phyloP scores from a whole-genome alignment of 2,113 vertebrate species.

The Scatophagus argus region DNA sequence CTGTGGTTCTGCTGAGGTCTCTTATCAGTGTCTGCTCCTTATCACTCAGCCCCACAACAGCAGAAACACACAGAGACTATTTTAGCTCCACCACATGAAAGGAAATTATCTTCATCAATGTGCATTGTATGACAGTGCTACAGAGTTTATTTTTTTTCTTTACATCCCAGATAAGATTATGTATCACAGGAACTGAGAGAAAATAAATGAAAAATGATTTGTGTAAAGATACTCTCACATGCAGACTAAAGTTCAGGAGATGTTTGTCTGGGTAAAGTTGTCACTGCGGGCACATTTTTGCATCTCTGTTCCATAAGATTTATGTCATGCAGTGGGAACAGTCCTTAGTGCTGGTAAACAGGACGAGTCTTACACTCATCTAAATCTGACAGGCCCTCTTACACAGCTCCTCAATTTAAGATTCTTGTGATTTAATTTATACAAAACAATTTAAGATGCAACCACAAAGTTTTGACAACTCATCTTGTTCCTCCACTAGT shows the following conservation, averaged over 20 bases:
- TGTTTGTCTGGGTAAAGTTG: not conserved
- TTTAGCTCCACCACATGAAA: conserved; percentile 54
- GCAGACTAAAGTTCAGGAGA: not conserved
- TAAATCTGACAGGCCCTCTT: too few species aligned
- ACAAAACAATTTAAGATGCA: too few species aligned
- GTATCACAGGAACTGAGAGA: conserved; percentile 26
- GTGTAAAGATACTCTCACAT: not conserved
- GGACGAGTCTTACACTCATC: conserved; percentile 7
- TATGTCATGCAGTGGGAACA: not conserved
- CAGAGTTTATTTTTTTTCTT: conserved; percentile 15
- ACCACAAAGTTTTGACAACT: too few species aligned
- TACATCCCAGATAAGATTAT: conserved; percentile 56
- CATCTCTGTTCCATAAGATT: not conserved
- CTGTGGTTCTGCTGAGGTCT: conserved; percentile 59
- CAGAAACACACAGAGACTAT: conserved; percentile 56
- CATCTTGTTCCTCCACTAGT: too few species aligned
- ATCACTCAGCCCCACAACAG: conserved; percentile 70
- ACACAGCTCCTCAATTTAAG: too few species aligned
- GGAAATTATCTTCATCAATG: conserved; percentile 70
- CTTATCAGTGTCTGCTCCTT: conserved; percentile 77
- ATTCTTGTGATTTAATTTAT: too few species aligned
- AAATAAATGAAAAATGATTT: conserved; percentile 27
- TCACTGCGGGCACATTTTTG: not conserved
- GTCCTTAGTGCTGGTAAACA: conserved; percentile 14
- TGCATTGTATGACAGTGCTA: conserved; percentile 64